Conservation (phyloP, 1,140 invertebrate species). For the Elymnias hypermnestra region DNA sequence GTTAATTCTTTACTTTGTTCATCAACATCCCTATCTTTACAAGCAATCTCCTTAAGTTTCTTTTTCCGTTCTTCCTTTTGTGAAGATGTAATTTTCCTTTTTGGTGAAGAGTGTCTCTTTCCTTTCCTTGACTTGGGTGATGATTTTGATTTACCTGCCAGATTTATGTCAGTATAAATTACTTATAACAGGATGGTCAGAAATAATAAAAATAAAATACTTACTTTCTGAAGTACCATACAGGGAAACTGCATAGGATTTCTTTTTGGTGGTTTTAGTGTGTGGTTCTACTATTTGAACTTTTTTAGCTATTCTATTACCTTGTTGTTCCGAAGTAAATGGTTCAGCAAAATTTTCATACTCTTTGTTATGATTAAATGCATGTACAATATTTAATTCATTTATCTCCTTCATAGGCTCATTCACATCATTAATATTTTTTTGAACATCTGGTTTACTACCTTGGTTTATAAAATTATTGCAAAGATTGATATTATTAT, state of each 20-base stretch:
- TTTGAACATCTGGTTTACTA: neutral
- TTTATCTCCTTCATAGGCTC: neutral
- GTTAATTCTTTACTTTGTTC: slow-evolving; percentile 14
- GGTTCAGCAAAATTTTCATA: neutral
- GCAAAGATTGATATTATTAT: neutral
- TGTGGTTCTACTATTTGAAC: slow-evolving; percentile 44
- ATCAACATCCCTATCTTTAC: slow-evolving; percentile 41
- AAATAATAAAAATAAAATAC: slow-evolving; percentile 4
- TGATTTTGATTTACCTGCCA: slow-evolving; percentile 35
- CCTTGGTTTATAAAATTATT: neutral
- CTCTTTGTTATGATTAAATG: neutral
- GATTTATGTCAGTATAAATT: neutral
- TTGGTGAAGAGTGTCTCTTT: slow-evolving; percentile 28
- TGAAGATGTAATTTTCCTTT: slow-evolving; percentile 35
- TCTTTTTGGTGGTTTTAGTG: slow-evolving; percentile 24
- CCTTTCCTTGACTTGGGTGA: slow-evolving; percentile 21
- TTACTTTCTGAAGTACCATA: slow-evolving; percentile 26
- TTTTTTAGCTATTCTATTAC: slow-evolving; percentile 29
- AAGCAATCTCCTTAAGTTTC: slow-evolving; percentile 56
- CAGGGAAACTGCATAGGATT: slow-evolving; percentile 8
- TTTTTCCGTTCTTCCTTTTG: slow-evolving; percentile 62
- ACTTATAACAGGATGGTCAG: neutral
- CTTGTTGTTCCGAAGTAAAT: slow-evolving; percentile 1
- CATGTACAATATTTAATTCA: neutral
- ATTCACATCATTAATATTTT: neutral